Base-by-base conservation (phyloP, 2,888 invertebrate species). In the Andrena marginata region DNA sequence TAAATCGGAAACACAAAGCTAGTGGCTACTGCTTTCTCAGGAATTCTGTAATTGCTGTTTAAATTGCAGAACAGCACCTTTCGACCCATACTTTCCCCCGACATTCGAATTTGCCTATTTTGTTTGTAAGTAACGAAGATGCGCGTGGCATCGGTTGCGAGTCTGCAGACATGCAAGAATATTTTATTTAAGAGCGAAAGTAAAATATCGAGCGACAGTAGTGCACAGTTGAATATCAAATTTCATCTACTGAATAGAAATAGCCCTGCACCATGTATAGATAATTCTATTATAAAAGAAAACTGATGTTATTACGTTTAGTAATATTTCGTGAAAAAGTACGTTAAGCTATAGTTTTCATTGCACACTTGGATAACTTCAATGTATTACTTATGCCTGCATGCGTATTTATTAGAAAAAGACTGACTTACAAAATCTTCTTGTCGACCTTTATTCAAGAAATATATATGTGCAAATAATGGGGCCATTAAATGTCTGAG, bases 381-480 rank as follows among this genome's bases (percentile, higher is more conserved):
- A 20, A 67, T 56, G n/a, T 56, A 70, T 75, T 76, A 54, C 60
- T 76, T 56, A 20, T 67, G 42, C 63, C 20, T 51, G 60, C 48
- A 54, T 71, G 51, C 26, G 51, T 75, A 63, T 67, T 63, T 62
- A 60, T 1, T 71, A 74, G 29, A 23, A 54, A 62, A 75, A 72
- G 81, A 76, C 67, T 80, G 72, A 71, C 70, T 70, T 75, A 62
- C 33, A 48, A 65, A 78, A 59, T 79, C 56, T 56, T 62, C 65
- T 77, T 63, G 67, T 73, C 59, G 63, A 48, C 20, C 63, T 60
- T 68, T 75, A 54, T 63, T 68, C 29, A 31, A 72, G 42, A 74
- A 54, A 42, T n/a, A 51, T 62, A 56, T 54, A 54, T 60, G 60
- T 78, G 54, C 29, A 79, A 68, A 75, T 64, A 48, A 49, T 33